phyloP scores from a whole-genome alignment of 2,113 vertebrate species.

The Misgurnus mizolepis region DNA sequence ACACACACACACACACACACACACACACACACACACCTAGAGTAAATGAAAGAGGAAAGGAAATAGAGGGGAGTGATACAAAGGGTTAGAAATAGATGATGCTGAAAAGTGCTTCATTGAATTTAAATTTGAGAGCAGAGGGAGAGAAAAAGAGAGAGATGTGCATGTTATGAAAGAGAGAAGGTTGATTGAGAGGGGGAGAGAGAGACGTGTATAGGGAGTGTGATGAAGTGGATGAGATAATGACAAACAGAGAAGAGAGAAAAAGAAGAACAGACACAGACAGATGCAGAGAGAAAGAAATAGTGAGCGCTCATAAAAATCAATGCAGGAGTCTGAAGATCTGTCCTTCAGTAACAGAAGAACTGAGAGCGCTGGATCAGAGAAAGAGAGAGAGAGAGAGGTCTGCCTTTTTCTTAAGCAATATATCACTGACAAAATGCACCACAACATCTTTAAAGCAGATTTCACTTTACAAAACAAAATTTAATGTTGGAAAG shows the following conservation, averaged over 20 bases:
- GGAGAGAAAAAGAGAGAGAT: conserved; percentile 6
- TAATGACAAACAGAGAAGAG: conserved; percentile 22
- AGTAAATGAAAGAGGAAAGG: conserved; percentile 26
- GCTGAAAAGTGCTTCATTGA: conserved; percentile 21
- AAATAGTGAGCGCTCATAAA: conserved; percentile 48
- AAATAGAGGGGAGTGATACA: conserved; percentile 10
- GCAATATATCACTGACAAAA: background rate
- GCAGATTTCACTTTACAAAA: background rate
- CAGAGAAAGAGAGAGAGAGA: conserved; percentile 19
- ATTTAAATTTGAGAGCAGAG: conserved; percentile 36
- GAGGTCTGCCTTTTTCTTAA: background rate
- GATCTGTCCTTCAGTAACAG: conserved; percentile 50
- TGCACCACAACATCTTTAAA: conserved; percentile 1
- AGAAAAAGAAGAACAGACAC: background rate
- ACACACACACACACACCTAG: background rate
- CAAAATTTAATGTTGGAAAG: background rate
- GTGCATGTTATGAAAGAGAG: conserved; percentile 13
- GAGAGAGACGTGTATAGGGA: conserved; percentile 5
- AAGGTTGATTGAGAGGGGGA: conserved; percentile 13
- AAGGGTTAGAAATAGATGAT: conserved; percentile 43
- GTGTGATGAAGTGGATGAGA: conserved; percentile 31
- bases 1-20: no score
- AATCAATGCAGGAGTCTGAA: conserved; percentile 52
- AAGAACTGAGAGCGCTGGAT: conserved; percentile 28
- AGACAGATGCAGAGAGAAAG: conserved; percentile 17